A percentile compares a stretch with the other conserved stretches of the same genome.
Conservation (phyloP, 2,113 vertebrate species). For the Vidua chalybeata region DNA sequence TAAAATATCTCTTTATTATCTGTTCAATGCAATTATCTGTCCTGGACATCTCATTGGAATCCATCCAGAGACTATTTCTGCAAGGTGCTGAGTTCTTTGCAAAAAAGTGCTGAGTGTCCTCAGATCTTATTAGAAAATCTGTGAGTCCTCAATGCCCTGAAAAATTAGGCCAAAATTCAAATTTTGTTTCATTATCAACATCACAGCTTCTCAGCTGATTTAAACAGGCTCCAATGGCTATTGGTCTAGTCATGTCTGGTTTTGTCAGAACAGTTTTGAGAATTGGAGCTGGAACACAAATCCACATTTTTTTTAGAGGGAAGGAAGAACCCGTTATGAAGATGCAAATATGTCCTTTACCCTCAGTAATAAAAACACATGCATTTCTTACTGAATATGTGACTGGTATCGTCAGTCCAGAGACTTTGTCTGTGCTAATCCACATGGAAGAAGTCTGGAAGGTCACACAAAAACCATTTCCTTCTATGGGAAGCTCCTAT, state of each 20-base stretch:
- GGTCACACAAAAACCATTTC: not conserved
- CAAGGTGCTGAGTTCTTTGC: not conserved
- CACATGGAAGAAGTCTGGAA: not conserved
- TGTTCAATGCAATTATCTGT: not conserved
- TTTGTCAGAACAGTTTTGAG: not conserved
- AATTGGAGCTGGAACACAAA: not conserved
- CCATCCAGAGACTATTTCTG: not conserved
- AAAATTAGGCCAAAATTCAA: not conserved
- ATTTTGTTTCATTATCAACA: not conserved
- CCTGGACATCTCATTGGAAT: not conserved
- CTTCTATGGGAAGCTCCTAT: not conserved
- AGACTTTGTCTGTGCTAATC: not conserved
- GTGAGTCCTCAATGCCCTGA: not conserved
- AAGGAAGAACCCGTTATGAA: not conserved
- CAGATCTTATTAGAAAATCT: not conserved
- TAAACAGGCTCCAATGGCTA: not conserved
- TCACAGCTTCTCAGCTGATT: not conserved
- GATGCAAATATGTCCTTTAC: not conserved
- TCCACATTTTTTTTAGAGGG: not conserved
- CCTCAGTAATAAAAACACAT: not conserved
- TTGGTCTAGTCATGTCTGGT: accelerated
- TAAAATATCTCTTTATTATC: not conserved
- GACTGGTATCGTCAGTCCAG: not conserved
- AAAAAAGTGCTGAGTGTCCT: not conserved
- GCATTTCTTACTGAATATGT: not conserved